A percentile compares a stretch with the other conserved stretches of the same genome.
phyloP scores from a whole-genome alignment of 1,140 invertebrate species.

The Drosophila malerkotliana region DNA sequence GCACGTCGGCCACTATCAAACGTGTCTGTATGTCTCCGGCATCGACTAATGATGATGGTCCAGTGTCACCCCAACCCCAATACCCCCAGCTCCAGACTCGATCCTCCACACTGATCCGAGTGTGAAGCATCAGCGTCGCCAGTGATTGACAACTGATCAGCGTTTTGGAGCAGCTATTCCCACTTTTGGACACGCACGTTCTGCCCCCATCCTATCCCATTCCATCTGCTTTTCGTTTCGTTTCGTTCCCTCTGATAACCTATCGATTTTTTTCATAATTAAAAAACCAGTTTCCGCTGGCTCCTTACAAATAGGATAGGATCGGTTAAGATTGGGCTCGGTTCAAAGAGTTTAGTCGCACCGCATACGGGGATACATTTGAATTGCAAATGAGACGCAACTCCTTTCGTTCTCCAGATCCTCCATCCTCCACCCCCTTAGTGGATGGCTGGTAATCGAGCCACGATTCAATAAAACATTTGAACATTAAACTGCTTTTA shows the following conservation, averaged over 20 bases:
- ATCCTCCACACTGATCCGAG: constrained; percentile 34
- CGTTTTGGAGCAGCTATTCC: constrained; percentile 53
- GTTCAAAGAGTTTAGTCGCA: constrained; percentile 51
- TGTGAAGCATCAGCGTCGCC: constrained; percentile 75
- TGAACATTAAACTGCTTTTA: constrained; percentile 83
- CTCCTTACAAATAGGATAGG: constrained; percentile 57
- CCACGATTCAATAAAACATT: constrained; percentile 79
- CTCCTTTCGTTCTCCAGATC: constrained; percentile 16
- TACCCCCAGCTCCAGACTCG: background rate
- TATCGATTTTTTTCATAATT: constrained; percentile 68
- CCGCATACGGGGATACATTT: constrained; percentile 46
- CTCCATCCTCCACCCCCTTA: background rate
- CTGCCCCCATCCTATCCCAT: constrained; percentile 6
- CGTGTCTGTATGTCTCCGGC: constrained; percentile 69
- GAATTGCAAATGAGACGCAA: constrained; percentile 74
- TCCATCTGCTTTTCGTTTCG: background rate
- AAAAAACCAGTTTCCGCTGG: constrained; percentile 67
- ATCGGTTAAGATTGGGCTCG: constrained; percentile 25
- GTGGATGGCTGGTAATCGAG: constrained; percentile 56
- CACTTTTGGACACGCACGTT: constrained; percentile 61
- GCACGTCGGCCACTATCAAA: constrained; percentile 65
- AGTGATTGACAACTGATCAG: constrained; percentile 81
- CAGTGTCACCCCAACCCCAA: constrained; percentile 11
- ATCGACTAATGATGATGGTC: constrained; percentile 77
- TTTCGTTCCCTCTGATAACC: constrained; percentile 37